A percentile compares a stretch with the other conserved stretches of the same genome.
Conservation (phyloP, 1,140 invertebrate species). For the Hirudo medicinalis region DNA sequence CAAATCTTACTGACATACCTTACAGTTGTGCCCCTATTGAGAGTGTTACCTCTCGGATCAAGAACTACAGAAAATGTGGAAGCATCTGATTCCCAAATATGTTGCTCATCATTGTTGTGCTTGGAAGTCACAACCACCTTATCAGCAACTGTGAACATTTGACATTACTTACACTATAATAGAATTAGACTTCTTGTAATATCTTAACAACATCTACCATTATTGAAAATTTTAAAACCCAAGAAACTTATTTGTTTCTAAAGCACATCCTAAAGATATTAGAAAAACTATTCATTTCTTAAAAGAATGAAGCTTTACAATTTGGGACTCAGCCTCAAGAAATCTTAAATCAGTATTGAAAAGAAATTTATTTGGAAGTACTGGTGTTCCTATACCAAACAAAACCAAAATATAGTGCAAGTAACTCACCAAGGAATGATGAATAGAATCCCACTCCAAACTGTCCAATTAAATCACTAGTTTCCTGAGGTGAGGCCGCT, state of each 20-base stretch:
- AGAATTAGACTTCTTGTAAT: not conserved
- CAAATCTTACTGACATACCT: constrained; percentile 32
- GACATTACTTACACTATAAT: no score
- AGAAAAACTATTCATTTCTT: no score
- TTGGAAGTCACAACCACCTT: constrained; percentile 70
- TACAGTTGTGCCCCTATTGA: constrained; percentile 73
- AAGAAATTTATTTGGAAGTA: no score
- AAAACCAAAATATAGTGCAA: not conserved
- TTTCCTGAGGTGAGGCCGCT: constrained; percentile 30
- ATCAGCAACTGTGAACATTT: constrained; percentile 38
- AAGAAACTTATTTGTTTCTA: not conserved
- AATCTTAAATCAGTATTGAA: no score
- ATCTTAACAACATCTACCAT: not conserved
- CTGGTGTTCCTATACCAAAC: no score
- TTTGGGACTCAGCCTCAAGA: no score
- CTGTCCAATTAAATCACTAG: constrained; percentile 52
- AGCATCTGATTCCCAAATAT: constrained; percentile 90
- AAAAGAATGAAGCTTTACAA: no score
- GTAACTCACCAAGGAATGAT: constrained; percentile 61
- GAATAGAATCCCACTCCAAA: constrained; percentile 98
- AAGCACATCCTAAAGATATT: no score
- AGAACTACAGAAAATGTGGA: constrained; percentile 69
- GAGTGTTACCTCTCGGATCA: constrained; percentile 82
- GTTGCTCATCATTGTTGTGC: constrained; percentile 81
- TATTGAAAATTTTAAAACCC: not conserved